Percentiles rank a stretch among this genome's conserved stretches.
Evolutionary conservation across 2,888 invertebrate genomes (phyloP).

Genomic region (Callimorpha dominula): DNA sequence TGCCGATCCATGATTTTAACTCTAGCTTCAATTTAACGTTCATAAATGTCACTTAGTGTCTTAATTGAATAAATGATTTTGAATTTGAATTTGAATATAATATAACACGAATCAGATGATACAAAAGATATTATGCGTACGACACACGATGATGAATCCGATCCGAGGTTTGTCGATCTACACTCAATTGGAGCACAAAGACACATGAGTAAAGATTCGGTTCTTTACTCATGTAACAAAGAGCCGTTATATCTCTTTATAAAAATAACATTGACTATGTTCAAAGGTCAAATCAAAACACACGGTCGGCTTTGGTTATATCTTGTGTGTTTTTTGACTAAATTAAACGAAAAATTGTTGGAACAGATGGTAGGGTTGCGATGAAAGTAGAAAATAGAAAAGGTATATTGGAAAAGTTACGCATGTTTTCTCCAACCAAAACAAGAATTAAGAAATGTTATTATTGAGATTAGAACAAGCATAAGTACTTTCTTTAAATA

Average conservation of each 20-base stretch:
- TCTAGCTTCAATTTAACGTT: too few relatives aligned
- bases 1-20: too few relatives aligned
- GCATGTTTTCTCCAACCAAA: slow-evolving; percentile 3
- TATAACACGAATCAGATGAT: slow-evolving; percentile 4
- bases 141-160: slow-evolving; percentile 21
- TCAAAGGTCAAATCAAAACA: slow-evolving; percentile 39
- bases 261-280: slow-evolving; percentile 34
- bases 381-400: slow-evolving; percentile 24
- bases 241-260: slow-evolving; percentile 23
- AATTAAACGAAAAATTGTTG: slow-evolving; percentile 37
- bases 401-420: slow-evolving; percentile 29
- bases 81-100: too few relatives aligned
- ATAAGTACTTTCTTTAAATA: slow-evolving; percentile 37
- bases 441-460: not conserved
- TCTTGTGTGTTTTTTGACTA: slow-evolving; percentile 25
- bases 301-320: slow-evolving; percentile 17
- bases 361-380: slow-evolving; percentile 26
- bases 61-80: too few relatives aligned
- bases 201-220: too few relatives aligned
- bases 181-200: slow-evolving; percentile 30
- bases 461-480: slow-evolving; percentile 29
- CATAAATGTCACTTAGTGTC: too few relatives aligned
- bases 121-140: not conserved
- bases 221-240: not conserved
- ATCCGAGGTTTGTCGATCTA: slow-evolving; percentile 17